phyloP scores from a whole-genome alignment of 2,113 vertebrate genomes.

The Phainopepla nitens region DNA sequence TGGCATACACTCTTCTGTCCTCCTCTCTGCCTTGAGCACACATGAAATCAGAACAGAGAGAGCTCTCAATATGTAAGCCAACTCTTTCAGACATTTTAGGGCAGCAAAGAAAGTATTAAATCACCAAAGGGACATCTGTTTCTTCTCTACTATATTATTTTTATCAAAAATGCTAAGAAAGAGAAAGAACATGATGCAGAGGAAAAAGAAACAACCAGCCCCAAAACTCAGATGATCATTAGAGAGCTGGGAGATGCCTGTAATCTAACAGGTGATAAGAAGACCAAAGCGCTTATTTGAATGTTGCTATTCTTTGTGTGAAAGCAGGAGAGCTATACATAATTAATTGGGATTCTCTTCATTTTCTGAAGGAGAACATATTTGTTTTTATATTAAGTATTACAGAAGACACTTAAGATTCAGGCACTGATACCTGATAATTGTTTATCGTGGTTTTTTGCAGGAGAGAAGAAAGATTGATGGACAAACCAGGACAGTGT shows the following conservation, averaged over 20 bases:
- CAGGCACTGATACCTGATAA: conserved; percentile 18
- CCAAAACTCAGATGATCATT: neutral
- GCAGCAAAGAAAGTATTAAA: neutral
- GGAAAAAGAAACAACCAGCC: neutral
- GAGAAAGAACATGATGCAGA: neutral
- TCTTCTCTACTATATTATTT: neutral
- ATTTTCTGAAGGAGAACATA: conserved; percentile 58
- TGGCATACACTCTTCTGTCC: neutral
- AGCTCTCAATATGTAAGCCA: neutral
- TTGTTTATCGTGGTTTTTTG: neutral
- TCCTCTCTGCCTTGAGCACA: neutral
- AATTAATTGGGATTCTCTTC: conserved; percentile 64
- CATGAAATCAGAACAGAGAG: neutral
- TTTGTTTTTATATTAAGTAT: conserved; percentile 60
- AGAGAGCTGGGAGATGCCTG: conserved; percentile 17
- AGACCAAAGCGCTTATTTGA: conserved; percentile 6
- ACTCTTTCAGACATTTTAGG: neutral
- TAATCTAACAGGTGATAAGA: conserved; percentile 48
- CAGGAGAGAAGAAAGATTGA: neutral
- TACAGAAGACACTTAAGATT: conserved; percentile 56
- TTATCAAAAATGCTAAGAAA: conserved; percentile 15
- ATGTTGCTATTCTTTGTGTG: conserved; percentile 11
- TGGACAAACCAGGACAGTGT: neutral
- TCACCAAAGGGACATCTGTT: conserved; percentile 3
- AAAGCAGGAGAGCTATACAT: conserved; percentile 39